Evolutionary conservation across 2,797 vertebrate species (phyloP).

Genomic region (Notoglanidium macrostoma): DNA sequence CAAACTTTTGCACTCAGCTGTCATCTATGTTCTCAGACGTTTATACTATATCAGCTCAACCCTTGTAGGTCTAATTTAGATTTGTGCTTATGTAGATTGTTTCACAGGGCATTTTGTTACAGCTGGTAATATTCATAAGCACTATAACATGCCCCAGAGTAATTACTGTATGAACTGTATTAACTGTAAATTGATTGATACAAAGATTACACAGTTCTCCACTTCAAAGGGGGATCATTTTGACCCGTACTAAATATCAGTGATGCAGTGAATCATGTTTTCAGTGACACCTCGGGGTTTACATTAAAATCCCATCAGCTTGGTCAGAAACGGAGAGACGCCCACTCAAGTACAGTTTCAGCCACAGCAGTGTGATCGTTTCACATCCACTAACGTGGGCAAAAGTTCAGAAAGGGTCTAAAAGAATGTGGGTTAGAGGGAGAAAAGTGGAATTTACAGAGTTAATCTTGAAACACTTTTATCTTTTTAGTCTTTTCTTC

Average conservation of each 20-base stretch:
- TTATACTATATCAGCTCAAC: background rate
- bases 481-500: background rate
- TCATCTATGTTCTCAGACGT: background rate
- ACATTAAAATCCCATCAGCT: slow-evolving; percentile 15
- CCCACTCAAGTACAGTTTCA: slow-evolving; percentile 10
- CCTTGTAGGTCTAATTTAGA: background rate
- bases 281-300: slow-evolving; percentile 7
- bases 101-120: background rate
- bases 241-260: background rate
- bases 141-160: no score
- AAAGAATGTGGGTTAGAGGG: background rate
- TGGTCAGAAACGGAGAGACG: slow-evolving; percentile 12
- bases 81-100: background rate
- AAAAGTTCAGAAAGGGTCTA: background rate
- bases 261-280: slow-evolving; percentile 23
- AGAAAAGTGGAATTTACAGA: slow-evolving; percentile 17
- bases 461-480: background rate
- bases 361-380: background rate
- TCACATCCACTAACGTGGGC: slow-evolving; percentile 18
- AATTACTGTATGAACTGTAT: background rate
- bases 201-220: background rate
- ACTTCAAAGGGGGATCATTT: slow-evolving; percentile 12
- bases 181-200: slow-evolving; percentile 12
- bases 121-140: background rate
- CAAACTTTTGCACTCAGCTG: background rate